Base-by-base conservation (phyloP, 1,140 invertebrate species). In the Drosophila novamexicana region DNA sequence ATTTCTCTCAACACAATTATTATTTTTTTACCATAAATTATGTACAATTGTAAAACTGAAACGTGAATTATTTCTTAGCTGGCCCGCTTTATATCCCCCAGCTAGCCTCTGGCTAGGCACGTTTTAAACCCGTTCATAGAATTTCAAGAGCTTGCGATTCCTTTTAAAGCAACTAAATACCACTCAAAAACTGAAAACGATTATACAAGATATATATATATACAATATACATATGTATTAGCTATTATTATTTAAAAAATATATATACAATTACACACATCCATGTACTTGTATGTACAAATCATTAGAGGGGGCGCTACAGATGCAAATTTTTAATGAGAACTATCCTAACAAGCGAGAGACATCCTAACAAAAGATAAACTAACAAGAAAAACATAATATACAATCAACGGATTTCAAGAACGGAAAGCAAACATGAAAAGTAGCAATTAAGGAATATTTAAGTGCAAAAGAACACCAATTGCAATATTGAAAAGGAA, bases 361-460 rank as follows among this genome's bases (percentile, higher is more conserved):
- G 39, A 76, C 57, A 74, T 80, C 68, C 78, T 62, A 81, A 57
- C 34, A 50, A 63, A 70, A 32, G 50, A 16, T 37, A 70, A 50
- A 61, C 32, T 59, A 45, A 70, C 22, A 57, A 57, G n/a, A 18
- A 50, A 52, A 68, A 39, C 49, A 70, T 63, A 66, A 64, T 49
- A 63, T 45, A 79, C 77, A 88, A 86, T 86, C 79, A 83, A 82
- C 59, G 79, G 79, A 88, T 88, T 88, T 88, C 76, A 86, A 78
- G 57, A 69, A 62, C 66, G 71, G 59, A 71, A 81, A 67, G 75
- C 54, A 85, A 72, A 81, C 56, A 69, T 62, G 42, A 59, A 81
- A 63, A 44, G 16, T 86, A 86, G 83, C 18, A 52, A 44, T 71
- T 88, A 88, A 88, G 83, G 73, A 50, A 79, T 89, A 80, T 88